Evolutionary conservation across 2,888 invertebrate genomes (phyloP), one percentile per base, ranked within the genome.

Genomic region (Boloria euphrosyne): DNA sequence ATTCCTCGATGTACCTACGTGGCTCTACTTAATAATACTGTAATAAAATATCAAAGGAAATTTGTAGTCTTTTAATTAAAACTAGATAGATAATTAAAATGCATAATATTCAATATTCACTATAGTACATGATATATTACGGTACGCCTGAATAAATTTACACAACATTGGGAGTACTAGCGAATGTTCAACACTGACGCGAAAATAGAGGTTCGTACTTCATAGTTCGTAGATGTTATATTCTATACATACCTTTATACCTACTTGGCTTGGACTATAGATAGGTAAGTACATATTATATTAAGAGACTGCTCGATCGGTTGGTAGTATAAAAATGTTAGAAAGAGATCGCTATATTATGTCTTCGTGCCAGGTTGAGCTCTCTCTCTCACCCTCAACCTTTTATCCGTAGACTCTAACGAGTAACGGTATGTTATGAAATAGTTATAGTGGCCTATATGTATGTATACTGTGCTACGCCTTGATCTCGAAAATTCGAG

Each of bases 401-500:
- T 49, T 59, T 31, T 46, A 59, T 59, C 49, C 27, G 49, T 49
- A 59, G 31, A 31, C 58, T 47, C 27, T 31, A 49, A 59, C n/a
- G 16, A 16, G 47, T 49, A 59, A 49, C 58, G 58, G 49, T 59
- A 16, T 54, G 27, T 49, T 59, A 49, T 59, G 49, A 49, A 55
- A 55, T 55, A 55, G 55, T 55, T 55, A 47, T 59, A 59, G 58
- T n/a, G 16, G 16, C 16, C 16, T 49, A 49, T 49, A 47, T 59
- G 18, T 27, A 59, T 49, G 49, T 59, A 59, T 59, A 59, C 27
- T 47, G 31, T 53, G 27, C 16, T 31, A 49, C 58, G 49, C 27
- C 49, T 59, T 16, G 31, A 27, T 47, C 58, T 59, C 58, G 58
- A 59, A 59, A 59, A 47, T 49, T 59, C 58, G 27, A 59, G 58